Percentiles rank a stretch among this genome's conserved stretches.
Conservation (phyloP, 2,797 vertebrate species). For the Spheniscus humboldti region DNA sequence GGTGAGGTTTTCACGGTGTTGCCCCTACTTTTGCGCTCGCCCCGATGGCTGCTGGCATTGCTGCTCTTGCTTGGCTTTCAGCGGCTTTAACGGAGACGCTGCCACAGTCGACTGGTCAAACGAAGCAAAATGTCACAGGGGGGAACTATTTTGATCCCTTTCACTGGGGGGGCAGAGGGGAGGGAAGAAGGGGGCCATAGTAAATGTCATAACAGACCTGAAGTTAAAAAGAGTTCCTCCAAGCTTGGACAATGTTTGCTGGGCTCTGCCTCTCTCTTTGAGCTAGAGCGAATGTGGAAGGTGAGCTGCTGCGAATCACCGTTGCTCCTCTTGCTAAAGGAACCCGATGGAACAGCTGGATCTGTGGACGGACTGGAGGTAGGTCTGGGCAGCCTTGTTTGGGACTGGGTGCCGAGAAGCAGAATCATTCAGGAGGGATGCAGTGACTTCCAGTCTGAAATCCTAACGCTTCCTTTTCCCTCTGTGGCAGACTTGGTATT, state of each 20-base stretch:
- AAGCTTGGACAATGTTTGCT: background rate
- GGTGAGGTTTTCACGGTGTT: background rate
- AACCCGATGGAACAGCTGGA: background rate
- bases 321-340: background rate
- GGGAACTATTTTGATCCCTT: conserved; percentile 47
- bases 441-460: background rate
- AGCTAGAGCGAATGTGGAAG: background rate
- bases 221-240: background rate
- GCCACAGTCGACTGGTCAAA: conserved; percentile 12
- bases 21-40: background rate
- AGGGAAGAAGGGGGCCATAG: conserved; percentile 9
- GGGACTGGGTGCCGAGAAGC: background rate
- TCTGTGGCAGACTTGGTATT: background rate
- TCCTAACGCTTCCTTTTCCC: background rate
- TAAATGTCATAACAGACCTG: conserved; percentile 29
- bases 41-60: background rate
- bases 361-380: conserved; percentile 41
- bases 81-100: background rate
- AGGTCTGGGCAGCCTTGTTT: background rate
- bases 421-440: background rate
- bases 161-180: conserved; percentile 24
- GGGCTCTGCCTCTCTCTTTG: background rate
- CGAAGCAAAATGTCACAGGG: conserved; percentile 37
- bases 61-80: background rate
- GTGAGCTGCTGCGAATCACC: background rate